Conservation (phyloP, 2,113 vertebrate species). For the Stictonetta naevosa region DNA sequence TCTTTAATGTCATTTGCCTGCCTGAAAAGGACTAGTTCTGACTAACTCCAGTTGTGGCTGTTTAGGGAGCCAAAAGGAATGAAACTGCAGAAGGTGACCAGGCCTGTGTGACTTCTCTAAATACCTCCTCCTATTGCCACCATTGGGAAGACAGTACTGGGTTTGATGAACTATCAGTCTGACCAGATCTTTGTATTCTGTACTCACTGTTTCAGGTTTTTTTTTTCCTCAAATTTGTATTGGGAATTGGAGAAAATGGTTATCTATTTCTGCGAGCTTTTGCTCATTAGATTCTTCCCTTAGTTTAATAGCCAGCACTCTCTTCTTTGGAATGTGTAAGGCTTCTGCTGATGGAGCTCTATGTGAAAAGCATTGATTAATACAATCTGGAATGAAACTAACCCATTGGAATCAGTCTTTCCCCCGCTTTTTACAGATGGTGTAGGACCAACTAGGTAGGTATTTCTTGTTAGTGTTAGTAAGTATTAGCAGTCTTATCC, state of each 20-base stretch:
- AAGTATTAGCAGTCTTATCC: neutral
- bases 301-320: neutral
- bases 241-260: neutral
- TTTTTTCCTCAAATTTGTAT: neutral
- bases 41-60: too few relatives aligned
- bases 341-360: neutral
- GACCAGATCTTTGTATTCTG: neutral
- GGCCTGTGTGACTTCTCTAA: neutral
- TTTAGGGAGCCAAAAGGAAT: neutral
- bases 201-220: neutral
- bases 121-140: neutral
- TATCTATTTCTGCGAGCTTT: neutral
- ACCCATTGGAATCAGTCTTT: neutral
- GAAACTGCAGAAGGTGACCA: neutral
- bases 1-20: neutral
- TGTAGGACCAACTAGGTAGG: neutral
- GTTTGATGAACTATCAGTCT: neutral
- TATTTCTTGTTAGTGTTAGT: neutral
- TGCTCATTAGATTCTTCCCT: neutral
- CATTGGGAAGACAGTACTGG: neutral
- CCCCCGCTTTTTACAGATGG: neutral
- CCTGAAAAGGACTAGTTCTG: neutral
- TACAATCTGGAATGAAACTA: neutral
- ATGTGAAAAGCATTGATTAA: neutral
- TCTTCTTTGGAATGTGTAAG: neutral